A percentile compares a stretch with the other conserved stretches of the same genome.
These are phyloP conservation scores for Mastacembelus armatus DNA, from an alignment of 2,797 vertebrate species.

Conservation along the genomic window DNA sequence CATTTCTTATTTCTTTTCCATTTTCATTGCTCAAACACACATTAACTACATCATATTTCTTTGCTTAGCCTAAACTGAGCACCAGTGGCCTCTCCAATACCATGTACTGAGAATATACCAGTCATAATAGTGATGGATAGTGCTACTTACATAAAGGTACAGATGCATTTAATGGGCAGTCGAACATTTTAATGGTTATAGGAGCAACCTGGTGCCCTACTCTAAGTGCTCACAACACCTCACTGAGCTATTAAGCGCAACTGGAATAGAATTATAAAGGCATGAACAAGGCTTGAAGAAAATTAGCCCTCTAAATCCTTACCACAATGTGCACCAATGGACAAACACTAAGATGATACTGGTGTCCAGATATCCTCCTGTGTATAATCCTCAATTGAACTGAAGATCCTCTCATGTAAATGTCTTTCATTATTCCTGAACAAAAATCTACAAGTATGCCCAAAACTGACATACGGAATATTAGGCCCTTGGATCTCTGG, in stretches of 20 bases:
- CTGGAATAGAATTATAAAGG: conserved; percentile 61
- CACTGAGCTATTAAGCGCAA: conserved; percentile 53
- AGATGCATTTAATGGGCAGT: conserved; percentile 73
- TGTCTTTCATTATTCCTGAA: conserved; percentile 21
- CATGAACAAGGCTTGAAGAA: conserved; percentile 42
- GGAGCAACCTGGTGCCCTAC: conserved; percentile 57
- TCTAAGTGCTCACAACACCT: conserved; percentile 50
- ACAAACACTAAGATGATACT: conserved; percentile 13
- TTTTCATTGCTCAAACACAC: conserved; percentile 42
- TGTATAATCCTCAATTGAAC: conserved; percentile 6
- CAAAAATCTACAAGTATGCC: conserved; percentile 8
- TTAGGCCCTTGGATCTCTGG: background rate
- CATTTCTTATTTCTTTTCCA: conserved; percentile 23
- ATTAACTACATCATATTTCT: conserved; percentile 51
- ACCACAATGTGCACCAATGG: conserved; percentile 20
- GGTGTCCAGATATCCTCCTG: background rate
- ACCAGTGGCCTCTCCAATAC: conserved; percentile 45
- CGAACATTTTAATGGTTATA: conserved; percentile 75
- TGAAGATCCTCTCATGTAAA: background rate
- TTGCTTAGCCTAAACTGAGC: conserved; percentile 47
- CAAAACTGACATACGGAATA: background rate
- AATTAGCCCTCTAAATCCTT: conserved; percentile 31
- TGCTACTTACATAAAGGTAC: conserved; percentile 71
- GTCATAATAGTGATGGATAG: conserved; percentile 74
- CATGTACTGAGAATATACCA: conserved; percentile 53